Conservation (phyloP, 2,888 invertebrate species). For the Pyralis farinalis region DNA sequence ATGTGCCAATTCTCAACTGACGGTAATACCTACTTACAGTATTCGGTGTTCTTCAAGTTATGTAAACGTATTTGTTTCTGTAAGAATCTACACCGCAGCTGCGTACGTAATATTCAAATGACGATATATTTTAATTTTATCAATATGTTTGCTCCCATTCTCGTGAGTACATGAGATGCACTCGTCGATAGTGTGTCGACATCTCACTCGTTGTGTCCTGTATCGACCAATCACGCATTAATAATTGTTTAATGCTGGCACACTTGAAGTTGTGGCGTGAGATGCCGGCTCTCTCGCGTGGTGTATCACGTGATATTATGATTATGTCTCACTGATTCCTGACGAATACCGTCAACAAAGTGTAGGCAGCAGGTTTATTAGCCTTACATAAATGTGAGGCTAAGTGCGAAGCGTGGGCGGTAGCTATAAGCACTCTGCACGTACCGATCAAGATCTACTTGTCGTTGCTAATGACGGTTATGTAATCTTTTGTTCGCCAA, state of each 20-base stretch:
- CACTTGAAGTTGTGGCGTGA: constrained; percentile 30
- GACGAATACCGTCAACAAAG: no score
- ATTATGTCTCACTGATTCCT: background rate
- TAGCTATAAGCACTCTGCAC: background rate
- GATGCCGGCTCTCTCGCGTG: constrained; percentile 29
- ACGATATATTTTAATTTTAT: constrained; percentile 2
- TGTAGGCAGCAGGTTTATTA: no score
- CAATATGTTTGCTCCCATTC: constrained; percentile 14
- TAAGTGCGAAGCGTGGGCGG: no score
- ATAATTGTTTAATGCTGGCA: constrained; percentile 38
- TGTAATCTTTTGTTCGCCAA: constrained; percentile 39
- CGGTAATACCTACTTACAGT: no score
- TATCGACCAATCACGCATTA: constrained; percentile 21
- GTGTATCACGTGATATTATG: constrained; percentile 33
- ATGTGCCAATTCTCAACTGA: no score
- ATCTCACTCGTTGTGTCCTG: constrained; percentile 3
- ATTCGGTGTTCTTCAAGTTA: no score
- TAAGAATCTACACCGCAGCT: background rate
- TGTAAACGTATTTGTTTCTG: no score
- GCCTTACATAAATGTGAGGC: no score
- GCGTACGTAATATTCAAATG: background rate
- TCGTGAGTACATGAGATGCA: constrained; percentile 9
- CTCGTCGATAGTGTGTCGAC: background rate
- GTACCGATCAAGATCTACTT: constrained; percentile 18
- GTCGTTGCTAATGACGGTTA: constrained; percentile 31